A percentile compares a stretch with the other conserved stretches of the same genome.
phyloP scores from a whole-genome alignment of 2,888 invertebrate genomes.

The Prionchulus punctatus region DNA sequence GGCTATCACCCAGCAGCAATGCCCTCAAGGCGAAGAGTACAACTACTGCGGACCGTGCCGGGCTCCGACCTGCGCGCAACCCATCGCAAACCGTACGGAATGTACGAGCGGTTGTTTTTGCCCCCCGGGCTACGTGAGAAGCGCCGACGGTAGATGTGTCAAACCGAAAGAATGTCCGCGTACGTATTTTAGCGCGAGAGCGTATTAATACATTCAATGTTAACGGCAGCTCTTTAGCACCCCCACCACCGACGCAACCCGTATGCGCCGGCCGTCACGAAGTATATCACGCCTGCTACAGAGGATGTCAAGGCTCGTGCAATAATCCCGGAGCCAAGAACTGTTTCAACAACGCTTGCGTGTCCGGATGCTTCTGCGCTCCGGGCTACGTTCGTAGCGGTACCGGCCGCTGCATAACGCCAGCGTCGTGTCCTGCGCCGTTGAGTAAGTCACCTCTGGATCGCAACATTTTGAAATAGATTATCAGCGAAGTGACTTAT shows the following conservation, averaged over 20 bases:
- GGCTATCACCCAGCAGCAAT: no score
- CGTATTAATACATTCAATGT: no score
- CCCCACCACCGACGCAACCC: neutral
- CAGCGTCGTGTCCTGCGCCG: neutral
- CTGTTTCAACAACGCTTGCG: neutral
- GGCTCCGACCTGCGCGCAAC: neutral
- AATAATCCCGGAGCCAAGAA: neutral
- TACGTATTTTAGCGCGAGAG: neutral
- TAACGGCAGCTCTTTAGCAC: no score
- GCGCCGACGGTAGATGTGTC: neutral
- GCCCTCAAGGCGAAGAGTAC: no score
- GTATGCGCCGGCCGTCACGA: neutral
- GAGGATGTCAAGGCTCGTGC: neutral
- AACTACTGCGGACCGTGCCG: no score
- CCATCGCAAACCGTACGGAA: neutral
- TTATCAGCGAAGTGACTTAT: neutral
- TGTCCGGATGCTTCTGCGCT: neutral
- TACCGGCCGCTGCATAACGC: neutral
- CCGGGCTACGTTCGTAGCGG: neutral
- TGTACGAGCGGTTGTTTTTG: neutral
- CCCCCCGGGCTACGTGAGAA: neutral
- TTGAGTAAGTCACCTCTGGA: neutral
- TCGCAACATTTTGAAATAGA: neutral
- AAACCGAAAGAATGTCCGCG: neutral
- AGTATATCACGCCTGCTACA: neutral